These are phyloP conservation scores for Bursaphelenchus mucronatus DNA, from an alignment of 1,140 invertebrate genomes.

Conservation along the genomic window DNA sequence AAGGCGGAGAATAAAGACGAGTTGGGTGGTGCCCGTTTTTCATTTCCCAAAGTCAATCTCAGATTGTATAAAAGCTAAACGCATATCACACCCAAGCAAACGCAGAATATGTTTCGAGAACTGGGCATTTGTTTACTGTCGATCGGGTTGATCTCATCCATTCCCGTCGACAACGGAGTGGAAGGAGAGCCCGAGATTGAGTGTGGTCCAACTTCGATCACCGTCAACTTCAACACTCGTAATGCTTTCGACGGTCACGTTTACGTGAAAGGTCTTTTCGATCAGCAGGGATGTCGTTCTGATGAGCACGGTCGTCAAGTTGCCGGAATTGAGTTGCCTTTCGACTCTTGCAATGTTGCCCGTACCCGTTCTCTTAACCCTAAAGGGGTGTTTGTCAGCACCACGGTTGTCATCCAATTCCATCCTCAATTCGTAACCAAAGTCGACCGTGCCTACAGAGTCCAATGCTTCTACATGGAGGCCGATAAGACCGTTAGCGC, in stretches of 20 bases:
- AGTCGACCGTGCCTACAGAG: constrained; percentile 59
- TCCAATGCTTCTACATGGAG: constrained; percentile 62
- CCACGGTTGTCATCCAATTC: constrained; percentile 61
- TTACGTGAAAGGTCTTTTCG: constrained; percentile 60
- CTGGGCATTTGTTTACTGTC: too few species aligned
- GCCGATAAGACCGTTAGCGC: constrained; percentile 60
- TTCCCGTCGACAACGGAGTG: constrained; percentile 54
- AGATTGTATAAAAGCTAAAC: too few species aligned
- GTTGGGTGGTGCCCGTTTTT: too few species aligned
- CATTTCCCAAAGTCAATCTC: too few species aligned
- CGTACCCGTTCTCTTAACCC: constrained; percentile 59
- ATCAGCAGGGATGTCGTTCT: constrained; percentile 54
- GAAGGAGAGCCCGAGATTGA: constrained; percentile 55
- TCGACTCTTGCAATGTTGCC: constrained; percentile 60
- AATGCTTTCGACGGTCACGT: constrained; percentile 60
- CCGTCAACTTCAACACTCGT: constrained; percentile 61
- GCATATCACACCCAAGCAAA: too few species aligned
- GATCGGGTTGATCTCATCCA: constrained; percentile 24
- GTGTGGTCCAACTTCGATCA: constrained; percentile 60
- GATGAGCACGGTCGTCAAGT: constrained; percentile 61
- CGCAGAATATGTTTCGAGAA: too few species aligned
- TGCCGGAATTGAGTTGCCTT: constrained; percentile 60
- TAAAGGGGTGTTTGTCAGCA: constrained; percentile 58
- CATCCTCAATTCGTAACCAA: constrained; percentile 60
- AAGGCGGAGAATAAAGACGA: too few species aligned